Conservation (phyloP, 1,140 invertebrate genomes). For the Cyphomyrmex costatus region DNA sequence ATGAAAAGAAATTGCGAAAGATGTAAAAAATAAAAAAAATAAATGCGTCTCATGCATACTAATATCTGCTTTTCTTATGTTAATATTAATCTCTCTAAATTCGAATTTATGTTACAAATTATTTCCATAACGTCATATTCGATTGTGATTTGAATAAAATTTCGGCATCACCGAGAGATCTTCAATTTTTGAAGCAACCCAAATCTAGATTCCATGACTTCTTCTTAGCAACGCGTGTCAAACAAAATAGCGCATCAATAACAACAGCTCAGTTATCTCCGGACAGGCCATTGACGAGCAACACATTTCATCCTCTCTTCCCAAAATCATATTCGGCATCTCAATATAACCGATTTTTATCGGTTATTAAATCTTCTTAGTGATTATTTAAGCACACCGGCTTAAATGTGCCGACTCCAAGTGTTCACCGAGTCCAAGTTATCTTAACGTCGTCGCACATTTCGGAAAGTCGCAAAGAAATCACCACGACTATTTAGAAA, state of each 20-base stretch:
- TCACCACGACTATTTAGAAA: not conserved
- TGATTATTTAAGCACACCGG: slow-evolving; percentile 15
- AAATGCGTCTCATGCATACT: not conserved
- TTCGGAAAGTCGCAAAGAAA: slow-evolving; percentile 17
- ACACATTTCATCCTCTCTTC: slow-evolving; percentile 2
- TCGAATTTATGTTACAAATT: slow-evolving; percentile 13
- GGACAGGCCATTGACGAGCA: slow-evolving; percentile 6
- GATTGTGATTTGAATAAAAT: slow-evolving; percentile 10
- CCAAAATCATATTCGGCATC: slow-evolving; percentile 66
- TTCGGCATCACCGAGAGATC: not conserved
- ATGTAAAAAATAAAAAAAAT: slow-evolving; percentile 17
- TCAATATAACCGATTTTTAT: slow-evolving; percentile 46
- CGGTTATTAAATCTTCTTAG: slow-evolving; percentile 62
- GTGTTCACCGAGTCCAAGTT: slow-evolving; percentile 9
- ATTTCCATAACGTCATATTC: not conserved
- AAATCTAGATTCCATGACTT: not conserved
- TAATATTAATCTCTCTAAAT: slow-evolving; percentile 6
- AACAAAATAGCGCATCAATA: slow-evolving; percentile 48
- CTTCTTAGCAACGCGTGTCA: slow-evolving; percentile 28
- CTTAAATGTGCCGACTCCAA: slow-evolving; percentile 30
- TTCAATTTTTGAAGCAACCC: slow-evolving; percentile 31
- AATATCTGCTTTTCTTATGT: not conserved
- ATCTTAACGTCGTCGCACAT: slow-evolving; percentile 19
- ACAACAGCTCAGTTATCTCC: slow-evolving; percentile 51
- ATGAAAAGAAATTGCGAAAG: not conserved